A percentile compares a stretch with the other conserved stretches of the same genome.
Conservation (phyloP, 2,797 vertebrate genomes). For the Coracias cyanogaster region DNA sequence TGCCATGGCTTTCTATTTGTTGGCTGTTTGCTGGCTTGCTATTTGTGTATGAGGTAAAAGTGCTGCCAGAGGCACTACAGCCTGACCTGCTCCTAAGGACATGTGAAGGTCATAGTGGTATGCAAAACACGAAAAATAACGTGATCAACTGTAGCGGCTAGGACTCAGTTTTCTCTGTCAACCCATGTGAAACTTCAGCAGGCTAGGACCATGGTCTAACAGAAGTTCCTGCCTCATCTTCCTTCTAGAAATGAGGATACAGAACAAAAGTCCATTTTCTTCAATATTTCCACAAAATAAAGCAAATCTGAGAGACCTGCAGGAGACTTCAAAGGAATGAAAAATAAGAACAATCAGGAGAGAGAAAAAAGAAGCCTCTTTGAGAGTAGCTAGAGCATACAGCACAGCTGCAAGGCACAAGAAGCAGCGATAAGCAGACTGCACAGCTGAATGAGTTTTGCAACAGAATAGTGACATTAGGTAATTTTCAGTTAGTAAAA, state of each 20-base stretch:
- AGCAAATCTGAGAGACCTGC: background rate
- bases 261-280: background rate
- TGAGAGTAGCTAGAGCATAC: background rate
- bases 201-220: background rate
- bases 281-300: background rate
- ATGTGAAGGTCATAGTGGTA: background rate
- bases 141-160: background rate
- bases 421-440: background rate
- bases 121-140: background rate
- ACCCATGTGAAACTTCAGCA: background rate
- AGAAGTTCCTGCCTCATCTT: background rate
- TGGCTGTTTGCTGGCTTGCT: background rate
- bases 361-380: rapidly evolving
- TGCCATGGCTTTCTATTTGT: background rate
- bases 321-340: background rate
- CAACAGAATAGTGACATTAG: background rate
- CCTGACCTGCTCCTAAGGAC: slow-evolving; percentile 1
- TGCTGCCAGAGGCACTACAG: background rate
- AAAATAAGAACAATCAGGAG: background rate
- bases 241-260: background rate
- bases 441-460: background rate
- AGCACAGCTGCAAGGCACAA: background rate
- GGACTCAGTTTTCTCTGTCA: background rate
- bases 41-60: background rate
- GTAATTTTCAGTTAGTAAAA: background rate